Percentiles rank a stretch among this genome's conserved stretches.
phyloP scores from a whole-genome alignment of 2,797 vertebrate species.

The Anabas testudineus region DNA sequence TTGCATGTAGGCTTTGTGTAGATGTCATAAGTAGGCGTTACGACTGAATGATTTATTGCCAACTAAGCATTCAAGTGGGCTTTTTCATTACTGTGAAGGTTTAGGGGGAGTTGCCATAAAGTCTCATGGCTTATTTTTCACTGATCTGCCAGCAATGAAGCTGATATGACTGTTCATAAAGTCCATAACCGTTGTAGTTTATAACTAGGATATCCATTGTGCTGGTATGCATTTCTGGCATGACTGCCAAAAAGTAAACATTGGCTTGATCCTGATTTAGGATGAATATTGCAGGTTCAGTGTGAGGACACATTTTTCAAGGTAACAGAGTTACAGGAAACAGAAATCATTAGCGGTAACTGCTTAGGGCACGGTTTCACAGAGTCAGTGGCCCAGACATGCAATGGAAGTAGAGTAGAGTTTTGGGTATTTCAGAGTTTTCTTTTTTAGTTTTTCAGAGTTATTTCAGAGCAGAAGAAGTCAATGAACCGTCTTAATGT shows the following conservation, averaged over 20 bases:
- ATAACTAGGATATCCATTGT: conserved; percentile 35
- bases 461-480: conserved; percentile 42
- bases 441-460: too few species aligned
- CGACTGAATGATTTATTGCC: conserved; percentile 69
- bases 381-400: conserved; percentile 33
- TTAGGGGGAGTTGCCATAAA: conserved; percentile 26
- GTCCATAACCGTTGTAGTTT: conserved; percentile 15
- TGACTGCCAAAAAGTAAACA: conserved; percentile 45
- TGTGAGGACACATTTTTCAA: conserved; percentile 58
- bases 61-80: conserved; percentile 31
- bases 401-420: conserved; percentile 17
- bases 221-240: conserved; percentile 51
- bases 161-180: conserved; percentile 27
- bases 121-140: conserved; percentile 39
- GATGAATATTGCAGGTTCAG: conserved; percentile 57
- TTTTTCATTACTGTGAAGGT: conserved; percentile 42
- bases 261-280: conserved; percentile 25
- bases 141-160: conserved; percentile 17
- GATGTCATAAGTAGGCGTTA: conserved; percentile 64
- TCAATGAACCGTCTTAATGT: conserved; percentile 15
- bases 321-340: conserved; percentile 55
- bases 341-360: conserved; percentile 55
- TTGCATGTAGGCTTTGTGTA: conserved; percentile 74
- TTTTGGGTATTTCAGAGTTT: conserved; percentile 36
- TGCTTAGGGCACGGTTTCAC: conserved; percentile 44